Evolutionary conservation across 2,888 invertebrate species (phyloP), one percentile per base, ranked within the genome.

Genomic region (Drosophila aldrichi): DNA sequence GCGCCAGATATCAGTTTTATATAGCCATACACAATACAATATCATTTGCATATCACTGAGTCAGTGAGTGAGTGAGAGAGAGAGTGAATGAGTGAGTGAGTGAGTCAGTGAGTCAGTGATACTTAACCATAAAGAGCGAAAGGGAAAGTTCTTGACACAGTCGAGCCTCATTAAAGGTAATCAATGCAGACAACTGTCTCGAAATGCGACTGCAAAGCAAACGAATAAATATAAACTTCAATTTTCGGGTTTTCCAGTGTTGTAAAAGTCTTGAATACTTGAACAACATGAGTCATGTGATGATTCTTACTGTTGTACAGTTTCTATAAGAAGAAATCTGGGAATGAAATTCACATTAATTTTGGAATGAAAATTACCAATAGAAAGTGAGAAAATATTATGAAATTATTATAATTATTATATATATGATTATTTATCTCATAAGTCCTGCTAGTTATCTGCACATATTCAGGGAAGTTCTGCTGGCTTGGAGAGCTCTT

Each of bases 1-100:
- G 83, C 76, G 82, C 88, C 82, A 87, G 83, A 84, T 84, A 84
- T 84, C 83, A 84, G 82, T 87, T 78, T 82, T 84, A 87, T 84
- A 76, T 82, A 74, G 82, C 83, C 70, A 65, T 78, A 72, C 74
- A 85, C 80, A 77, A 81, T 75, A 79, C 74, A 74, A 78, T 83
- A 82, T 87, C 82, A 84, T 84, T 84, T 84, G 83, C 83, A 87
- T 87, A 83, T 79, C 75, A 77, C 41, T 67, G 54, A 74, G 38
- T 41, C n/a, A 51, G 67, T 41, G 57, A 76, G 65, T 18, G 12
- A 29, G 40, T 16, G 46, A 46, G 51, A 64, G 49, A 69, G 32
- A 34, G 52, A 73, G 32, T 49, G 25, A 48, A 36, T 29, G 59
- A 14, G 29, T 18, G 29, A 76, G 62, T 10, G 18, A 48, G 32